A percentile compares a stretch with the other conserved stretches of the same genome.
These are phyloP conservation scores for Antitype chi DNA, from an alignment of 2,888 invertebrate genomes.

Conservation along the genomic window DNA sequence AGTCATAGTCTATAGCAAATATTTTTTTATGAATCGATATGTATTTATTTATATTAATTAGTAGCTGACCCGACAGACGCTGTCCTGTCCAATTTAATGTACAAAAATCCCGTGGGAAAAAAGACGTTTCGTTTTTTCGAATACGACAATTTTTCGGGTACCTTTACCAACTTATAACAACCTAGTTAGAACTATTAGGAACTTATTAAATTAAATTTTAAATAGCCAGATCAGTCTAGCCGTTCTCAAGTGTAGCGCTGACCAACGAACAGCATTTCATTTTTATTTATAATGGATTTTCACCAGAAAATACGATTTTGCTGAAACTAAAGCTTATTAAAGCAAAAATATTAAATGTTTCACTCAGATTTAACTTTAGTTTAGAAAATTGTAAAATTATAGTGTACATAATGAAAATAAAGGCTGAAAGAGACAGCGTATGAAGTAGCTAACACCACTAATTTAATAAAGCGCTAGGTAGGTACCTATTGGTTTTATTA, in stretches of 20 bases:
- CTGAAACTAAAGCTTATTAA: constrained; percentile 1
- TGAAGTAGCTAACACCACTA: constrained; percentile 53
- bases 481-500: constrained; percentile 54
- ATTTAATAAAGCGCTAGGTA: constrained; percentile 58
- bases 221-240: neutral
- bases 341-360: neutral
- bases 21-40: constrained; percentile 1
- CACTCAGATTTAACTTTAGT: neutral
- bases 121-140: neutral
- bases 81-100: neutral
- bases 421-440: constrained; percentile 28
- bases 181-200: neutral
- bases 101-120: neutral
- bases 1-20: constrained; percentile 12
- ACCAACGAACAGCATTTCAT: too few species aligned
- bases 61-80: neutral
- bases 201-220: neutral
- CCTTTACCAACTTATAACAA: neutral
- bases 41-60: constrained; percentile 21
- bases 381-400: constrained; percentile 3
- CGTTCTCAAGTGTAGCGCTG: neutral
- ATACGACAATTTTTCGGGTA: too few species aligned
- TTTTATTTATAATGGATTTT: constrained; percentile 11
- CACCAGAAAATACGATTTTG: neutral
- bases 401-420: constrained; percentile 30